Percentiles rank a stretch among this genome's conserved stretches.
Conservation (phyloP, 2,888 invertebrate genomes). For the Pollenia amentaria region DNA sequence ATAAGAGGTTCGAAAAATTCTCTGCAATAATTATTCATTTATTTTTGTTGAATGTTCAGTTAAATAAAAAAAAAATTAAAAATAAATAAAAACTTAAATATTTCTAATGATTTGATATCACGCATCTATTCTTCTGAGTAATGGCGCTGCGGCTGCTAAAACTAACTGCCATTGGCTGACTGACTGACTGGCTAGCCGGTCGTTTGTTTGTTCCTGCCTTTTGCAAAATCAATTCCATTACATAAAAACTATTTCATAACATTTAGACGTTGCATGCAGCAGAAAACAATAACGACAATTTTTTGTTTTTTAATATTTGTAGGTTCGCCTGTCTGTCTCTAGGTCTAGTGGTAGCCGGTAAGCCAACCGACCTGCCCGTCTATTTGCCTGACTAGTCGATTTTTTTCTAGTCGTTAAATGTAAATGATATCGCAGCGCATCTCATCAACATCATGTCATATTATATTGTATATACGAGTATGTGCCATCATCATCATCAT, state of each 20-base stretch:
- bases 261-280: conserved; percentile 59
- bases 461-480: background rate
- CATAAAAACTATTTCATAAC: conserved; percentile 52
- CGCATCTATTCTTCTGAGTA: conserved; percentile 31
- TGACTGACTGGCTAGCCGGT: background rate
- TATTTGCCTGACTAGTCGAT: conserved; percentile 32
- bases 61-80: conserved; percentile 26
- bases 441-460: conserved; percentile 53
- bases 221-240: conserved; percentile 43
- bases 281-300: conserved; percentile 28
- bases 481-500: conserved; percentile 25
- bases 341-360: conserved; percentile 39
- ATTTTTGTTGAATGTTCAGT: background rate
- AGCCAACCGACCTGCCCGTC: conserved; percentile 12
- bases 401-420: conserved; percentile 66
- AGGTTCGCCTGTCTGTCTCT: conserved; percentile 2
- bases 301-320: conserved; percentile 47
- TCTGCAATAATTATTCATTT: background rate
- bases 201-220: conserved; percentile 36
- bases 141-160: background rate
- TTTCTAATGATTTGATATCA: conserved; percentile 69
- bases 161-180: background rate
- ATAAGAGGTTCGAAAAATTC: too few relatives aligned
- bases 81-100: conserved; percentile 27
- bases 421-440: conserved; percentile 67